A percentile compares a stretch with the other conserved stretches of the same genome.
phyloP scores from a whole-genome alignment of 1,140 invertebrate genomes.

The Proctacanthus coquilletti region DNA sequence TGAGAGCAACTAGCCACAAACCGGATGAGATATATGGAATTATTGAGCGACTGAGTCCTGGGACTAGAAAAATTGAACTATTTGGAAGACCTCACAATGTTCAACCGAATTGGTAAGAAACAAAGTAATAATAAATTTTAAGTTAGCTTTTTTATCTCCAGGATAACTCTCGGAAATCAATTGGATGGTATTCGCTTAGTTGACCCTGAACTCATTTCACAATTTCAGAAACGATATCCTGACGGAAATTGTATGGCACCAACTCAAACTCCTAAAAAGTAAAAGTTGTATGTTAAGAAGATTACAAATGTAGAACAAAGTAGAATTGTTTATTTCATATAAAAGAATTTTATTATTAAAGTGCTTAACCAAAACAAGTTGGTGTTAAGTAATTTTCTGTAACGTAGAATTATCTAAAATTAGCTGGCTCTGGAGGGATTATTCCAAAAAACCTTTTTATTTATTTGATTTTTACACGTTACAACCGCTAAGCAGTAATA shows the following conservation, averaged over 20 bases:
- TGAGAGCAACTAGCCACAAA: slow-evolving; percentile 92
- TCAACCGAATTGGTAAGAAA: slow-evolving; percentile 84
- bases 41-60: slow-evolving; percentile 71
- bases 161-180: slow-evolving; percentile 90
- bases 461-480: too few species aligned
- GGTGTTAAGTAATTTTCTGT: too few species aligned
- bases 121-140: not conserved
- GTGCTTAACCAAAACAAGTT: too few species aligned
- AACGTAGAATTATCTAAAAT: too few species aligned
- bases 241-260: slow-evolving; percentile 48
- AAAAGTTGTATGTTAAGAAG: too few species aligned
- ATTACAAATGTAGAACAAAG: too few species aligned
- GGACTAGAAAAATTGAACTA: slow-evolving; percentile 92
- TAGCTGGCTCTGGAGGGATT: too few species aligned
- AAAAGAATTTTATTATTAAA: too few species aligned
- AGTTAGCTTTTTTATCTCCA: slow-evolving; percentile 21
- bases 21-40: slow-evolving; percentile 97
- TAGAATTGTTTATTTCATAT: too few species aligned
- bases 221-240: slow-evolving; percentile 83
- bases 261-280: slow-evolving; percentile 16
- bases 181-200: slow-evolving; percentile 86
- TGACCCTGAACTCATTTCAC: slow-evolving; percentile 79
- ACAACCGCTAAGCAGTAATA: too few species aligned
- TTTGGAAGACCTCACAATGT: slow-evolving; percentile 96
- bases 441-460: too few species aligned